phyloP scores from a whole-genome alignment of 2,888 invertebrate genomes.

The Octonoba sinensis region DNA sequence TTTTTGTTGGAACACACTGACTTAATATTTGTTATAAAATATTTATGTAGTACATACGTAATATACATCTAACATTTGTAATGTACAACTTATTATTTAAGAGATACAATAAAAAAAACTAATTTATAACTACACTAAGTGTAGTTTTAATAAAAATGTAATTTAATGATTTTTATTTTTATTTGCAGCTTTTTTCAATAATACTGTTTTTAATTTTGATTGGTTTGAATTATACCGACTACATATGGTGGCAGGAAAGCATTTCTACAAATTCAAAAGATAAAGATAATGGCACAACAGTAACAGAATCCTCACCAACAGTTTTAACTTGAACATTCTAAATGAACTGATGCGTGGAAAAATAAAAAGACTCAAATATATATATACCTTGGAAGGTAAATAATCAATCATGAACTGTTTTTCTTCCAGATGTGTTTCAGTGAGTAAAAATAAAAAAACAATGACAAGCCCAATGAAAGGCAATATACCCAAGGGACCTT shows the following conservation, averaged over 20 bases:
- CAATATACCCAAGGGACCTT: no score
- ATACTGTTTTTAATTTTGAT: constrained; percentile 26
- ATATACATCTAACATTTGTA: no score
- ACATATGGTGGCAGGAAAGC: constrained; percentile 23
- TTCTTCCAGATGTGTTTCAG: no score
- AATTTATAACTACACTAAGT: constrained; percentile 10
- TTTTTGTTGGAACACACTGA: no score
- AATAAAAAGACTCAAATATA: background rate
- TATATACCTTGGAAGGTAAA: background rate
- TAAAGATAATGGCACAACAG: constrained; percentile 26
- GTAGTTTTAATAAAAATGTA: background rate
- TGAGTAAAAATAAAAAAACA: no score
- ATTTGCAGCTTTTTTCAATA: constrained; percentile 46
- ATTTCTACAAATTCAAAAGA: background rate
- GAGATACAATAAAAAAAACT: no score
- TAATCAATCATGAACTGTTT: no score
- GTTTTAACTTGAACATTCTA: constrained; percentile 34
- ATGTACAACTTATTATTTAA: no score
- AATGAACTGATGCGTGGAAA: no score
- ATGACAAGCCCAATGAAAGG: no score
- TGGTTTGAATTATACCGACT: constrained; percentile 38
- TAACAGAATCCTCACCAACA: constrained; percentile 57
- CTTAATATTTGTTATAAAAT: no score
- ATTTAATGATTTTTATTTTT: background rate
- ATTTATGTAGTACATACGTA: no score